Evolutionary conservation across 2,113 vertebrate genomes (phyloP).

Genomic region (Tinamus guttatus): DNA sequence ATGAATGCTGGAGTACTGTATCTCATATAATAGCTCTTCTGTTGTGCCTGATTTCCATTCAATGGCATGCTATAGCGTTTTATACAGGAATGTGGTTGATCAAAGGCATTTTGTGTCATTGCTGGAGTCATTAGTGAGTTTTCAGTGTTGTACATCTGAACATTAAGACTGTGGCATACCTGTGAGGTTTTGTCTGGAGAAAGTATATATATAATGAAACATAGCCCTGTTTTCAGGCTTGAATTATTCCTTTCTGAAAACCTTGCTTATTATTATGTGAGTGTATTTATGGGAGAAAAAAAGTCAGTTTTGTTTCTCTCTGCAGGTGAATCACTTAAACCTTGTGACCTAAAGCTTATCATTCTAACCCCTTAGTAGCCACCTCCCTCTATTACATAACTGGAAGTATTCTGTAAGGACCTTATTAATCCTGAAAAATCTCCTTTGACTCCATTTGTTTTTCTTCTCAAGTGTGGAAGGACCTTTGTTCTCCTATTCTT

Average conservation of each 20-base stretch:
- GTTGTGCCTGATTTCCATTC: conserved; percentile 80
- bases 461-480: background rate
- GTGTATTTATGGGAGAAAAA: background rate
- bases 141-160: conserved; percentile 29
- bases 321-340: conserved; percentile 1
- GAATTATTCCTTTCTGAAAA: background rate
- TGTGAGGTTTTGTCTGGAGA: conserved; percentile 47
- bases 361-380: background rate
- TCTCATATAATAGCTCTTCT: conserved; percentile 79
- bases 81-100: conserved; percentile 59
- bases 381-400: background rate
- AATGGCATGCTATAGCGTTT: conserved; percentile 70
- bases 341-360: background rate
- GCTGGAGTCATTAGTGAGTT: conserved; percentile 68
- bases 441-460: conserved; percentile 7
- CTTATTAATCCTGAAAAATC: background rate
- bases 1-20: conserved; percentile 75
- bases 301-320: background rate
- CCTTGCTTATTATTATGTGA: background rate
- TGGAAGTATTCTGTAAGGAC: background rate
- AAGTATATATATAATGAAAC: background rate
- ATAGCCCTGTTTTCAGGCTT: background rate
- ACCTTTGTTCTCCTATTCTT: background rate
- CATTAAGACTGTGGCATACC: conserved; percentile 40
- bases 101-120: conserved; percentile 74